A percentile compares a stretch with the other conserved stretches of the same genome.
Conservation (phyloP, 2,113 vertebrate species). For the Myotis lucifugus region DNA sequence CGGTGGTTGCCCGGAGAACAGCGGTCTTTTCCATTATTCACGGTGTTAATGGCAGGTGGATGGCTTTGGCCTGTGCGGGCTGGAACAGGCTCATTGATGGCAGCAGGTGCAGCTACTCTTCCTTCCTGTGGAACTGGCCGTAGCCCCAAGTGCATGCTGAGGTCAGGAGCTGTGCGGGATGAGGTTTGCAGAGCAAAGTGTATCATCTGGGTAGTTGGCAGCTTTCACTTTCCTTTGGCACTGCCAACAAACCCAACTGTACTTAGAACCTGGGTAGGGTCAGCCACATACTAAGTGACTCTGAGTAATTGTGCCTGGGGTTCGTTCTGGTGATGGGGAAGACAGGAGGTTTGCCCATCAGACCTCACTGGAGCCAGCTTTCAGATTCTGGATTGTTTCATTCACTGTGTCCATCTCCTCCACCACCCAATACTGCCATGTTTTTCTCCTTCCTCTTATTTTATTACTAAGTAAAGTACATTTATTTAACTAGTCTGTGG, state of each 20-base stretch:
- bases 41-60: neutral
- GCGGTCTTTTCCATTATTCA: conserved; percentile 35
- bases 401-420: neutral
- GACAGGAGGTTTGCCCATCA: neutral
- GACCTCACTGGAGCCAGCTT: neutral
- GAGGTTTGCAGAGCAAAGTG: neutral
- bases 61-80: neutral
- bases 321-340: neutral
- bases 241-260: neutral
- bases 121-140: neutral
- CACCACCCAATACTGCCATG: neutral
- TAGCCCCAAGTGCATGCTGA: neutral
- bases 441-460: neutral
- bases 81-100: neutral
- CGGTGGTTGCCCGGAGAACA: neutral
- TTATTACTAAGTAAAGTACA: neutral
- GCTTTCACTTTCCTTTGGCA: neutral
- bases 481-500: neutral
- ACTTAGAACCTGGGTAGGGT: neutral
- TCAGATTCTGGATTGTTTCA: neutral
- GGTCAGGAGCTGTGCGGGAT: neutral
- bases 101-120: neutral
- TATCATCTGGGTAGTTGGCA: neutral
- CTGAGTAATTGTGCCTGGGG: neutral
- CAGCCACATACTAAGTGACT: neutral